Evolutionary conservation across 2,113 vertebrate genomes (phyloP), one percentile per base, ranked within the genome.

Genomic region (Poeciliopsis occidentalis): DNA sequence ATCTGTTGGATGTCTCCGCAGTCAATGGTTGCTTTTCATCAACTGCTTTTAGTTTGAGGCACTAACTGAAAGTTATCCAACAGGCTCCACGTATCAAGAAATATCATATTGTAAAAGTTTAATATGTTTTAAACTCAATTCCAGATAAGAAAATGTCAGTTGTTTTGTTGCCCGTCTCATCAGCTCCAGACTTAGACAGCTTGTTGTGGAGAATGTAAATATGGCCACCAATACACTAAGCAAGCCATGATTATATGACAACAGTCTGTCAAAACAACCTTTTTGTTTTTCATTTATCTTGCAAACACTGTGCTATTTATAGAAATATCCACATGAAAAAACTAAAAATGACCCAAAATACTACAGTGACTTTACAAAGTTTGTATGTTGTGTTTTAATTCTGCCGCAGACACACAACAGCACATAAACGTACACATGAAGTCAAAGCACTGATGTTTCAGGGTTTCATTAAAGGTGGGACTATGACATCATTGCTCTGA

Each of bases 1-100:
- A 76, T 82, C 76, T 73, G 78, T 85, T 75, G 64, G 70, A 79
- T 29, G 41, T 41, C 10, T 81, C 69, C 66, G 17, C 44, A 41
- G 73, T 64, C 71, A 75, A 4, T 24, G 57, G 66, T 57, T 75
- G 44, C 68, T 80, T 32, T 84, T 65, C 26, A 24, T 68, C 27
- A 73, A 68, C 60, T 51, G 31, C 37, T 8, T 69, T 26, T 60
- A 63, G 5, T 67, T 73, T 37, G 51, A 69, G 8, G 51, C 27
- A 31, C 4, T 19, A 47, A 67, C 65, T 19, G 8, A 10, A 57
- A 57, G 24, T 19, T 39, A 41, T 26, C 15, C 26, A 12, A 27
- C 15, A 66, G 5, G 19, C 32, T 64, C 7, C 8, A 12, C 0
- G 1, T 37, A 31, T 37, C 3, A 3, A 64, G 64, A 66, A 66